Evolutionary conservation across 2,888 invertebrate species (phyloP).

Genomic region (Aphodius granarius): DNA sequence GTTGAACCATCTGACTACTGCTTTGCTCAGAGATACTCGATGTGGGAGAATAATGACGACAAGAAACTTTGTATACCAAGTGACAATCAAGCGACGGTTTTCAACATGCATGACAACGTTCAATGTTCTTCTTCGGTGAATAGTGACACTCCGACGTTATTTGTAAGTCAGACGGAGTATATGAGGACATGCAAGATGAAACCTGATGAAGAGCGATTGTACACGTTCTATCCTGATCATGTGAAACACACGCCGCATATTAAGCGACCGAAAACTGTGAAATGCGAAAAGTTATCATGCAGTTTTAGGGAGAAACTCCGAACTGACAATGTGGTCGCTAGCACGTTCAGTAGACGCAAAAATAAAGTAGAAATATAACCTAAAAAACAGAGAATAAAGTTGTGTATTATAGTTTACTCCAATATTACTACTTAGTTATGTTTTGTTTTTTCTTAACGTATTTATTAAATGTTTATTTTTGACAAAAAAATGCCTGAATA

Average conservation of each 20-base stretch:
- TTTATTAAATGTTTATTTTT: not conserved
- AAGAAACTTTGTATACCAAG: not conserved
- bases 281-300: not conserved
- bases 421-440: not conserved
- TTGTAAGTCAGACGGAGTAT: not conserved
- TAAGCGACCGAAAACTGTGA: not conserved
- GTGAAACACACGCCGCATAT: not conserved
- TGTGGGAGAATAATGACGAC: not conserved
- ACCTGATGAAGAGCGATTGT: not conserved
- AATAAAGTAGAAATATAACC: not conserved
- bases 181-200: not conserved
- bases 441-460: not conserved
- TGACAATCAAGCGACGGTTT: not conserved
- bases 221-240: not conserved
- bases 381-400: not conserved
- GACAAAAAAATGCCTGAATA: not conserved
- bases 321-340: not conserved
- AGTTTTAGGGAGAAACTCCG: not conserved
- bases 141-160: not conserved
- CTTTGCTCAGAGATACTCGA: conserved; percentile 2
- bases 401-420: not conserved
- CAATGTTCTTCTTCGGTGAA: not conserved
- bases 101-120: not conserved
- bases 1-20: not conserved
- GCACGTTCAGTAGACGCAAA: not conserved